Evolutionary conservation across 2,113 vertebrate genomes (phyloP).

Genomic region (Synodontis membranacea): DNA sequence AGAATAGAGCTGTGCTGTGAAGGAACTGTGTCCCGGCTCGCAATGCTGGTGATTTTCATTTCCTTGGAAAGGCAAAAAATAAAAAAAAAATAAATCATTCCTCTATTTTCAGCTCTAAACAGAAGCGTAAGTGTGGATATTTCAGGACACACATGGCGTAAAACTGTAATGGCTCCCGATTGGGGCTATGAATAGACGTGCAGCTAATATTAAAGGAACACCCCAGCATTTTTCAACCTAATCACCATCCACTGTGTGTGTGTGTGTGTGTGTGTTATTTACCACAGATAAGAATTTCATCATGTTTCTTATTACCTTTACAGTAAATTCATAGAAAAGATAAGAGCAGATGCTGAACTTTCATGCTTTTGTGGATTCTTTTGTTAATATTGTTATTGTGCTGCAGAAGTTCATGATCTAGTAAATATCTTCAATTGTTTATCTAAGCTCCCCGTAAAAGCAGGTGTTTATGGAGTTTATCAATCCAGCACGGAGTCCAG

Average conservation of each 20-base stretch:
- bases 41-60: background rate
- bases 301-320: background rate
- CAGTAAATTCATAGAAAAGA: background rate
- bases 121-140: background rate
- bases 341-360: background rate
- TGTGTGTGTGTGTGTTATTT: background rate
- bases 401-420: too few relatives aligned
- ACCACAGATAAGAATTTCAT: background rate
- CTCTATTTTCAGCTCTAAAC: background rate
- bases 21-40: background rate
- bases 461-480: too few relatives aligned
- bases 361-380: background rate
- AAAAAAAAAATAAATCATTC: background rate
- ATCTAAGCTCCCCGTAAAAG: too few relatives aligned
- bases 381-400: background rate
- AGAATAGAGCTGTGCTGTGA: background rate
- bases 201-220: slow-evolving; percentile 5
- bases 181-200: background rate
- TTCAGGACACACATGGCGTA: background rate
- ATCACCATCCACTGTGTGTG: background rate
- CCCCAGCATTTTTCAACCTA: background rate
- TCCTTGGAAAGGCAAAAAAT: background rate
- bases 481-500: too few relatives aligned
- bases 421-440: too few relatives aligned
- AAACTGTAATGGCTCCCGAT: background rate